These are phyloP conservation scores for Bradypus variegatus DNA, from an alignment of 2,797 vertebrate species.

Conservation along the genomic window DNA sequence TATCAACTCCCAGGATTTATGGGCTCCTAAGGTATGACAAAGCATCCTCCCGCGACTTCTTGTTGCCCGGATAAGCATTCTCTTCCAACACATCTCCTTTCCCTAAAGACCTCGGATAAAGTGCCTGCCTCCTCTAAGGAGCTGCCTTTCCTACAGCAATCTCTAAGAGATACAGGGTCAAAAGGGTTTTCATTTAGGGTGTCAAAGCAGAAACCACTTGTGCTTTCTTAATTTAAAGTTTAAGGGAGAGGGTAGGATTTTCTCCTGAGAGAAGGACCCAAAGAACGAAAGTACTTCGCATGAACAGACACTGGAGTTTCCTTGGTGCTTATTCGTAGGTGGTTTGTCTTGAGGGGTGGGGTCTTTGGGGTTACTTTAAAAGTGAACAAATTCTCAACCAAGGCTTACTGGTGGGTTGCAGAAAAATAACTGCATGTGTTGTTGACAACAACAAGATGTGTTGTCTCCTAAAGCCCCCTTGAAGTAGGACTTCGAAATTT, in stretches of 20 bases:
- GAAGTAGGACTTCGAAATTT: not conserved
- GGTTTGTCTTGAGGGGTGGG: not conserved
- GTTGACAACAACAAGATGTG: no score
- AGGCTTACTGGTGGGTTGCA: not conserved
- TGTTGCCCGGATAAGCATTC: no score
- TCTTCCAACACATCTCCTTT: not conserved
- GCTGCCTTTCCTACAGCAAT: not conserved
- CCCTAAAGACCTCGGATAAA: not conserved
- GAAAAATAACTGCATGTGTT: not conserved
- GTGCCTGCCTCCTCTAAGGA: not conserved
- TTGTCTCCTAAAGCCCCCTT: not conserved
- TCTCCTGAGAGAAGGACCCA: not conserved
- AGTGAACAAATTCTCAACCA: not conserved
- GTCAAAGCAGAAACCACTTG: not conserved
- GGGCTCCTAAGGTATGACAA: no score
- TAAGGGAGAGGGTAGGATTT: not conserved
- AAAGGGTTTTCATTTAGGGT: not conserved
- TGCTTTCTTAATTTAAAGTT: not conserved
- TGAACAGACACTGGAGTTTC: not conserved
- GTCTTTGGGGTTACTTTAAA: not conserved
- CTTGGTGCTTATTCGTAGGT: not conserved
- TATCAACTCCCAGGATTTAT: not conserved
- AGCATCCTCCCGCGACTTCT: no score
- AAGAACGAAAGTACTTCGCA: not conserved
- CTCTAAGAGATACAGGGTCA: not conserved